These are phyloP conservation scores for Kryptolebias ocellatus DNA, from an alignment of 2,797 vertebrate genomes.

Conservation along the genomic window DNA sequence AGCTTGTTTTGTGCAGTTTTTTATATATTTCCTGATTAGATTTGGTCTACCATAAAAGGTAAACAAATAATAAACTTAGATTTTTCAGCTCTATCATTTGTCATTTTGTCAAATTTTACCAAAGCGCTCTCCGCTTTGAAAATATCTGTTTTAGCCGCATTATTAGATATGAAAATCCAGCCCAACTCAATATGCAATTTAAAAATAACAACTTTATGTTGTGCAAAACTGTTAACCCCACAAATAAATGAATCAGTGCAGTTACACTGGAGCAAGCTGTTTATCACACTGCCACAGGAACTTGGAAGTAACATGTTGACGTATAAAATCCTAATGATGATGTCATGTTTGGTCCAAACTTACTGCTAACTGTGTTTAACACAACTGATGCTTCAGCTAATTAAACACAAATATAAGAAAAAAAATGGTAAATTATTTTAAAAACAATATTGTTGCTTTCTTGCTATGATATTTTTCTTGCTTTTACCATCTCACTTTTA, in stretches of 20 bases:
- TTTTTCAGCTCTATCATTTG: too few species aligned
- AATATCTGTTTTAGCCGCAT: too few species aligned
- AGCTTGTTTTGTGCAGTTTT: too few species aligned
- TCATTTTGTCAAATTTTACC: too few species aligned
- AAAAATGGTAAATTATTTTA: not conserved
- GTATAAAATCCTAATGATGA: not conserved
- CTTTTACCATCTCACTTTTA: not conserved
- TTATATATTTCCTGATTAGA: too few species aligned
- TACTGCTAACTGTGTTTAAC: conserved; percentile 6
- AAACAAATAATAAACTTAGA: too few species aligned
- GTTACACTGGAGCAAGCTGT: not conserved
- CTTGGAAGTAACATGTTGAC: not conserved
- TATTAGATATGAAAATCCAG: too few species aligned
- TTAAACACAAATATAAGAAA: conserved; percentile 4
- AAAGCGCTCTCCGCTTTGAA: too few species aligned
- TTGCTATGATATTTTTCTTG: not conserved
- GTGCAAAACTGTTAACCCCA: not conserved
- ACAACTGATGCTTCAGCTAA: conserved; percentile 3
- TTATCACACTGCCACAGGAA: conserved; percentile 4
- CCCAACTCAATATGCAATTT: too few species aligned
- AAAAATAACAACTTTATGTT: not conserved
- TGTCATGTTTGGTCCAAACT: conserved; percentile 7
- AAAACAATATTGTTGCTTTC: not conserved
- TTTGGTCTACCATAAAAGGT: too few species aligned
- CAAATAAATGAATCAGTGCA: not conserved